These are phyloP conservation scores for Heptranchias perlo DNA, from an alignment of 2,113 vertebrate genomes.

Conservation along the genomic window DNA sequence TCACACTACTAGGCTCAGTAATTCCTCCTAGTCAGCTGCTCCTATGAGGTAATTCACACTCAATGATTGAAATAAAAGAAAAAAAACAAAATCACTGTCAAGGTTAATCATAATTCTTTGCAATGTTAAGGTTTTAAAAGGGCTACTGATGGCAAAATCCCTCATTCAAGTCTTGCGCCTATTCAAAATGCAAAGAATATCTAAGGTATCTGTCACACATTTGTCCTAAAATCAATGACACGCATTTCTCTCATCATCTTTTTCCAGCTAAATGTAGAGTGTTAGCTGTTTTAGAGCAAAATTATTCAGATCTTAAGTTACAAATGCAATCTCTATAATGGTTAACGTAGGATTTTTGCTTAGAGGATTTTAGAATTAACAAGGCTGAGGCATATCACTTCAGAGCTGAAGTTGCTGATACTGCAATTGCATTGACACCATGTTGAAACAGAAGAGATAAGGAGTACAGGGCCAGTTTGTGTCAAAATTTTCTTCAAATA, in stretches of 20 bases:
- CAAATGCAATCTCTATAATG: neutral
- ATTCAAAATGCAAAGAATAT: neutral
- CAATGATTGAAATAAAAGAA: neutral
- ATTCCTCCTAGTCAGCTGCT: neutral
- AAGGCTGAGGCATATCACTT: neutral
- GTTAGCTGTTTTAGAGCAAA: neutral
- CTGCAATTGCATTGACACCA: no score
- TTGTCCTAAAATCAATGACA: neutral
- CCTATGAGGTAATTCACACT: neutral
- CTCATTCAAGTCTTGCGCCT: neutral
- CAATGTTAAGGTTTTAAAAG: neutral
- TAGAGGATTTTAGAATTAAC: neutral
- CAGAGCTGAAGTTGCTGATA: slow-evolving; percentile 9
- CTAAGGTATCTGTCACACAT: neutral
- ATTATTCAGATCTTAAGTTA: neutral
- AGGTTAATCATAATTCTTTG: slow-evolving; percentile 19
- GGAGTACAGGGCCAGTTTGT: neutral
- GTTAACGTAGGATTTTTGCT: neutral
- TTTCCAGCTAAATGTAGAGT: neutral
- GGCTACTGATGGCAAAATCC: neutral
- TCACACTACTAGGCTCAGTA: neutral
- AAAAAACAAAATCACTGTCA: neutral
- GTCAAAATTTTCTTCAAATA: neutral
- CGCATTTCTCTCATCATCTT: no score
- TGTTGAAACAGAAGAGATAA: neutral